A percentile compares a stretch with the other conserved stretches of the same genome.
These are phyloP conservation scores for Alcedo atthis DNA, from an alignment of 2,797 vertebrate genomes.

Conservation along the genomic window DNA sequence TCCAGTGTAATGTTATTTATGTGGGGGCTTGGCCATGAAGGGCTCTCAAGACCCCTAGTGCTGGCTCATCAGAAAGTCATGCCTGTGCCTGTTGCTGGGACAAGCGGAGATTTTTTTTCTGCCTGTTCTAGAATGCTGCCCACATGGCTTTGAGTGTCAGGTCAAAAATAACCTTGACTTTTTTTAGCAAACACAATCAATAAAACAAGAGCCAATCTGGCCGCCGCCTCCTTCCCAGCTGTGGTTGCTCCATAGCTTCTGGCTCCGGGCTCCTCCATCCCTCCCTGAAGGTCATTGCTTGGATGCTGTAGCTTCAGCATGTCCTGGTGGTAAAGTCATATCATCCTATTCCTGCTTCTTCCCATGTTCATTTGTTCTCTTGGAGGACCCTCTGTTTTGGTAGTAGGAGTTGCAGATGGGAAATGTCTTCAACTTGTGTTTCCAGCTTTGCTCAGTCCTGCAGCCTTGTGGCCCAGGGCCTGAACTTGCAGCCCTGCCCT, in stretches of 20 bases:
- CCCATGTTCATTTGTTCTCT: neutral
- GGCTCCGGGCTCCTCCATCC: neutral
- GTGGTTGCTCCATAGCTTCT: slow-evolving; percentile 26
- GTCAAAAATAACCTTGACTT: slow-evolving; percentile 60
- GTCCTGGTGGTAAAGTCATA: neutral
- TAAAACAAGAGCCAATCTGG: slow-evolving; percentile 61
- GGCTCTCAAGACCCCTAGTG: neutral
- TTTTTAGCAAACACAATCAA: slow-evolving; percentile 55
- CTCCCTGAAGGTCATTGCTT: neutral
- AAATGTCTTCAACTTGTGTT: neutral
- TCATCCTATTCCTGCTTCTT: neutral
- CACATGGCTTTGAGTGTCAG: slow-evolving; percentile 25
- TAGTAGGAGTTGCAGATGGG: neutral
- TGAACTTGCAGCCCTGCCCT: neutral
- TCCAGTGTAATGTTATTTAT: neutral
- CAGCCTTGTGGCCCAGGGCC: neutral
- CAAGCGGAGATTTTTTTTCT: neutral
- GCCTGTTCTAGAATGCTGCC: neutral
- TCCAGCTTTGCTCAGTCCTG: neutral
- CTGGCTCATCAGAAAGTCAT: neutral
- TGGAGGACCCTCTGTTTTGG: neutral
- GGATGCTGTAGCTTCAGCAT: neutral
- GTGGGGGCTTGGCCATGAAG: accelerated
- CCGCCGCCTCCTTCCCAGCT: neutral
- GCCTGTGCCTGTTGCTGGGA: neutral